Base-by-base conservation (phyloP, 2,888 invertebrate species). In the Watsonalla cultraria region DNA sequence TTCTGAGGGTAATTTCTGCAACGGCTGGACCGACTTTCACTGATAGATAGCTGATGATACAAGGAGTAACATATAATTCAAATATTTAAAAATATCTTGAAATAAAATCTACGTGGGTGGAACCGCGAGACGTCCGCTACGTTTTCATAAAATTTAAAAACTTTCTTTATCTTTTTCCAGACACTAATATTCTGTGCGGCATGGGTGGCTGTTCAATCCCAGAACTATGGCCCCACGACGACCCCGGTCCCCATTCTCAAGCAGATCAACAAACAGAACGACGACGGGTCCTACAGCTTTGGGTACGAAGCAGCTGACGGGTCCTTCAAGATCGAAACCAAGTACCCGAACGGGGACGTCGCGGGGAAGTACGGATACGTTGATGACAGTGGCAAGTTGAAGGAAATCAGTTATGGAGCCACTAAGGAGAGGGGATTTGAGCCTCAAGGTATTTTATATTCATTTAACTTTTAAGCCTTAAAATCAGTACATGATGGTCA, bases 341-440 rank as follows among this genome's bases (percentile, higher is more conserved):
- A 96, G 81, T 95, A 95, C 70, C 92, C 95, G 0, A 94, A 92
- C 48, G 97, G 97, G 0, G 96, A 96, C 71, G 96, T 97, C 0
- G 95, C 94, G 51, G 97, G 97, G 56, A 97, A 97, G 78, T 97
- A 97, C 72, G 97, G 97, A n/a, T 97, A 96, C 78, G 92, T 96
- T 0, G 97, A 97, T 65, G 96, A 95, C 70, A 88, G 86, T 33
- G 97, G 97, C 0, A 93, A 93, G 68, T 70, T 93, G 24, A 92
- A 96, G 54, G 96, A 96, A 82, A 93, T 97, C 24, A 96, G 97
- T 60, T 97, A 97, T 74, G 97, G 97, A 2, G 97, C 97, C 0
- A 94, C 95, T 72, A 95, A 94, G 54, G 92, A 93, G 68, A 90
- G 95, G 53, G 96, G 97, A 46, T 97, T 97, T 76, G 95, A 96